Evolutionary conservation across 2,888 invertebrate genomes (phyloP), one percentile per base, ranked within the genome.

Genomic region (Hyles lineata): DNA sequence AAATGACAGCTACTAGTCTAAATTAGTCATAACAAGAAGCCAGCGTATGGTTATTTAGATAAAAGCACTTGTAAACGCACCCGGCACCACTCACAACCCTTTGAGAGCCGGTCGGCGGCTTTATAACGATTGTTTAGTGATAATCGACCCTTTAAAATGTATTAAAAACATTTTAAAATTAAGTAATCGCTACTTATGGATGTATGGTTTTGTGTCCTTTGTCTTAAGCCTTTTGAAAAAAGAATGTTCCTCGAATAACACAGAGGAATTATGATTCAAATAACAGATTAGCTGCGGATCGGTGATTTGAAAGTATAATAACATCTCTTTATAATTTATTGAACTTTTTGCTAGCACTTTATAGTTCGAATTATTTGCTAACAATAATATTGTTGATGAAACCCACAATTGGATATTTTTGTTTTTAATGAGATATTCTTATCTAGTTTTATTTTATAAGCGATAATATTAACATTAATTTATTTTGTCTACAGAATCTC

Each of bases 21-120:
- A 70, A 70, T 70, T 70, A 70, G 70, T 70, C 29, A 70, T 70
- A 70, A 70, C 70, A 70, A 70, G 70, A 70, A 70, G 52, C 70
- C 70, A 70, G 70, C 29, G 70, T 70, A 67, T 50, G 76, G 88
- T 89, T 85, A 89, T 92, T 90, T 86, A 92, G 92, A 93, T 92
- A 90, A 87, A 55, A 55, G 32, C 52, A 52, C 58, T 78, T 78
- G 73, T 80, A 84, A 84, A 83, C 73, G 78, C 76, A 69, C 78
- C 83, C 80, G 90, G 89, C 86, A 87, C 81, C 89, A 87, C 90
- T 89, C 79, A 55, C 85, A 93, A 92, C 92, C 91, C 92, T 93
- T 92, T 91, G 80, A 86, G 76, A 76, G 67, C 73, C 71, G 72
- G 83, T 77, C 70, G 70, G 58, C 29, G 55, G 78, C 81, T 80